phyloP scores from a whole-genome alignment of 2,113 vertebrate genomes.

The Anser cygnoides region DNA sequence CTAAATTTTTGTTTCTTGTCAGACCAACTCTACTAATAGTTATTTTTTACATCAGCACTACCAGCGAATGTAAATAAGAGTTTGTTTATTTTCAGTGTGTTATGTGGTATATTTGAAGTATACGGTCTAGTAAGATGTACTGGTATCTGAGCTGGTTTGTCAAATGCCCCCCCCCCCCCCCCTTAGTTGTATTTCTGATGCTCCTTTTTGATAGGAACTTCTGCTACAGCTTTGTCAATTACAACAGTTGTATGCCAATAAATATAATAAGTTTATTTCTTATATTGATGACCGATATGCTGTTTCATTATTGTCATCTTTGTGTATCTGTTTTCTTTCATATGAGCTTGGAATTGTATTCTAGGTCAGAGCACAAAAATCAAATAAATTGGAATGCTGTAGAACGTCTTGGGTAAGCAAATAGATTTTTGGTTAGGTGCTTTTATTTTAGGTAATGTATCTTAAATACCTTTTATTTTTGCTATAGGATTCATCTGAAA shows the following conservation, averaged over 20 bases:
- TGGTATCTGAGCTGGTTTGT: background rate
- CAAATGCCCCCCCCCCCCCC: background rate
- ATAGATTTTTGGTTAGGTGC: background rate
- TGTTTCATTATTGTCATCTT: conserved; percentile 54
- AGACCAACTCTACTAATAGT: background rate
- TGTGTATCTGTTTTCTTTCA: conserved; percentile 41
- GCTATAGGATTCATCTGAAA: background rate
- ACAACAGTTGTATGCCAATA: conserved; percentile 22
- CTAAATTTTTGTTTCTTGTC: background rate
- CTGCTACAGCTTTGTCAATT: conserved; percentile 8
- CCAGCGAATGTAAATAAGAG: background rate
- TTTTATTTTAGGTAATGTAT: conserved; percentile 1
- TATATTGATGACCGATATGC: conserved; percentile 31
- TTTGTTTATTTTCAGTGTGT: background rate
- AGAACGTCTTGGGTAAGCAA: background rate
- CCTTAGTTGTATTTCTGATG: background rate
- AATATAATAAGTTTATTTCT: conserved; percentile 34
- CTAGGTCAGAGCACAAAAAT: conserved; percentile 10
- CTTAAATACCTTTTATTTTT: conserved; percentile 4
- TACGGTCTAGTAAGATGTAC: conserved; percentile 3
- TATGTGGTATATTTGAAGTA: background rate
- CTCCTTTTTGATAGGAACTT: conserved; percentile 15
- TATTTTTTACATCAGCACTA: background rate
- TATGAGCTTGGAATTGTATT: conserved; percentile 23
- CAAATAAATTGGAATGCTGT: conserved; percentile 2